These are phyloP conservation scores for Psittacula derbiana DNA, from an alignment of 2,797 vertebrate species.

Conservation along the genomic window DNA sequence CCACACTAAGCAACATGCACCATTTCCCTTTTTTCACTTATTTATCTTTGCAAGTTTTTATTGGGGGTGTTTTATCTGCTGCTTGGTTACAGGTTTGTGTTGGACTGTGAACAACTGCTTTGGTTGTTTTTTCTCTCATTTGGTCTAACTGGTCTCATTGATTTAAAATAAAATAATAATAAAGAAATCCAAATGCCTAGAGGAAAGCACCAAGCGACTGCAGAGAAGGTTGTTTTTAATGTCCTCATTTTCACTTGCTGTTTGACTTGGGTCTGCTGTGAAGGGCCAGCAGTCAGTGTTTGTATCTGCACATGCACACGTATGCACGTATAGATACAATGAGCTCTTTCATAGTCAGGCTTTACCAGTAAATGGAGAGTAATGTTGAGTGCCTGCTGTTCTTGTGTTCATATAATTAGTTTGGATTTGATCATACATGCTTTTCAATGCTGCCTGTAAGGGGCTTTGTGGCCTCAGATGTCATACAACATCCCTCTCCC, in stretches of 20 bases:
- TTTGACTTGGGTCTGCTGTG: not conserved
- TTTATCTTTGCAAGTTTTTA: not conserved
- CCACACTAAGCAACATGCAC: not conserved
- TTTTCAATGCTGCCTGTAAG: constrained; percentile 11
- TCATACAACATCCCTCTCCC: not conserved
- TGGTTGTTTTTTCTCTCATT: not conserved
- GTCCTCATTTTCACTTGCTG: not conserved
- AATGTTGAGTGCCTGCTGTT: not conserved
- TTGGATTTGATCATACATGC: not conserved
- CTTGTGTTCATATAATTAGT: not conserved
- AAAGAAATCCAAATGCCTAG: not conserved
- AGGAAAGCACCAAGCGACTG: not conserved
- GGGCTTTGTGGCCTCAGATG: not conserved
- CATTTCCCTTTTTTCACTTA: not conserved
- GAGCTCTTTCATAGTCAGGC: not conserved
- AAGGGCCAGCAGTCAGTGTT: not conserved
- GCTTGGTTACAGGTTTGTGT: constrained; percentile 12
- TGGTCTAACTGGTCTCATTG: not conserved
- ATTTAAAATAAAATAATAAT: not conserved
- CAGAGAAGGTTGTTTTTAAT: not conserved
- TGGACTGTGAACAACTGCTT: not conserved
- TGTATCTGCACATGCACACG: not conserved
- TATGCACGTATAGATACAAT: not conserved
- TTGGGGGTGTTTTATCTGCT: constrained; percentile 1
- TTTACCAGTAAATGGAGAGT: not conserved